Base-by-base conservation (phyloP, 2,888 invertebrate species). In the Dynastes maya region DNA sequence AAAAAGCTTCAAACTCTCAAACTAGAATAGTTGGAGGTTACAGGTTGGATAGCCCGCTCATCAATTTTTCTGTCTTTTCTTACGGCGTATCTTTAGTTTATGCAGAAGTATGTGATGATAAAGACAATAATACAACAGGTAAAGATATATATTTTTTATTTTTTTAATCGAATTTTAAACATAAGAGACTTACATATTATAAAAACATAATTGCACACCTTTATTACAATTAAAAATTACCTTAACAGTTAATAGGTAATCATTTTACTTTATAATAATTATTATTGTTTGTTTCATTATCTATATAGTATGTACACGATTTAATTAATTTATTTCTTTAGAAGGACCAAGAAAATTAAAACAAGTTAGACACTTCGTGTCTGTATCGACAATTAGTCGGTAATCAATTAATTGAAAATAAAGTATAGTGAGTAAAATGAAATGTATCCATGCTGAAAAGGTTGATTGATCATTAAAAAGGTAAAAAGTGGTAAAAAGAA, bases 171-270 rank as follows among this genome's bases (percentile, higher is more conserved):
- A n/a, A 51, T 77, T 67, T 58, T 79, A 80, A 78, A 68, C 79
- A 80, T 76, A 81, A 79, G 78, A 74, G 78, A 81, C 78, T 80
- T 70, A 77, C 65, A 78, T 81, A 80, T 77, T 45, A 45, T 45
- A 45, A 80, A 81, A 81, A 81, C 78, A 79, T 78, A 81, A 81
- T 81, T 81, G 81, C 81, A 81, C 81, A 81, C 81, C 75, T 76
- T 65, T 32, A 70, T 77, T 80, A 78, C 64, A 74, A 58, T 63
- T 77, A 71, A 70, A 77, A 77, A 77, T 77, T 71, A 64, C 63
- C 70, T 63, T 71, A 71, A 76, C 72, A 72, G 51, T 58, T 72
- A 72, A n/a, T 32, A 29, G 32, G 32, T 67, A 72, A 58, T 72
- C 37, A 55, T 58, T 71, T 37, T 58, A 67, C 27, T 68, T 6